These are phyloP conservation scores for Pristionchus fissidentatus DNA, from an alignment of 2,888 invertebrate genomes.

Conservation along the genomic window DNA sequence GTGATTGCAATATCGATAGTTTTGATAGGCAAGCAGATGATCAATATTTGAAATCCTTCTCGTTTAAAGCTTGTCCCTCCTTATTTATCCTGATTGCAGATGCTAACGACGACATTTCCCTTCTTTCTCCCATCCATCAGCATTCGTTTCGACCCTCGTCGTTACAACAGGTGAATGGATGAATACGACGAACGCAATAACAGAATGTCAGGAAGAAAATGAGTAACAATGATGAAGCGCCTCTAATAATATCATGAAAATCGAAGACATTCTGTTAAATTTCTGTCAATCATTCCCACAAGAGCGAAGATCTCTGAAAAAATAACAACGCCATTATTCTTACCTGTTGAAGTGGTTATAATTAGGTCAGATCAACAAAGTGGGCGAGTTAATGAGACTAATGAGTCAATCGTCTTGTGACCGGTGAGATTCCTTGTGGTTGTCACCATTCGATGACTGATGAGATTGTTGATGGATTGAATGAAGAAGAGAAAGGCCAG, in stretches of 20 bases:
- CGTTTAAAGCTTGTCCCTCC: neutral
- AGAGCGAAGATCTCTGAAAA: neutral
- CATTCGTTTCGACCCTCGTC: conserved; percentile 63
- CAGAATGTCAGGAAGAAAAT: neutral
- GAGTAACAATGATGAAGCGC: neutral
- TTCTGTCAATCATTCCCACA: too few relatives aligned
- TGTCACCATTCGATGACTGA: conserved; percentile 18
- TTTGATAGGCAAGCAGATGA: too few relatives aligned
- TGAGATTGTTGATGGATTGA: conserved; percentile 41
- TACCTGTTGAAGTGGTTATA: too few relatives aligned
- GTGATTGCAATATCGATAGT: too few relatives aligned
- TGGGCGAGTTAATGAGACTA: too few relatives aligned
- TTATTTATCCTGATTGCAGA: neutral
- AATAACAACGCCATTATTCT: too few relatives aligned
- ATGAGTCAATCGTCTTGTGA: neutral
- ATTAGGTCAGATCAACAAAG: neutral
- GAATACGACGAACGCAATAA: neutral
- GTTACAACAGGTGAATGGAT: conserved; percentile 64
- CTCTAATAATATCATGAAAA: too few relatives aligned
- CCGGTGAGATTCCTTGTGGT: neutral
- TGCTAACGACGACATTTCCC: conserved; percentile 57
- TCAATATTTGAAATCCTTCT: too few relatives aligned
- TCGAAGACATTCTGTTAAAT: too few relatives aligned
- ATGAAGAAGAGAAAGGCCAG: conserved; percentile 2
- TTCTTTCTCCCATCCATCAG: conserved; percentile 65